Evolutionary conservation across 2,113 vertebrate species (phyloP).

Genomic region (Neopipo cinnamomea): DNA sequence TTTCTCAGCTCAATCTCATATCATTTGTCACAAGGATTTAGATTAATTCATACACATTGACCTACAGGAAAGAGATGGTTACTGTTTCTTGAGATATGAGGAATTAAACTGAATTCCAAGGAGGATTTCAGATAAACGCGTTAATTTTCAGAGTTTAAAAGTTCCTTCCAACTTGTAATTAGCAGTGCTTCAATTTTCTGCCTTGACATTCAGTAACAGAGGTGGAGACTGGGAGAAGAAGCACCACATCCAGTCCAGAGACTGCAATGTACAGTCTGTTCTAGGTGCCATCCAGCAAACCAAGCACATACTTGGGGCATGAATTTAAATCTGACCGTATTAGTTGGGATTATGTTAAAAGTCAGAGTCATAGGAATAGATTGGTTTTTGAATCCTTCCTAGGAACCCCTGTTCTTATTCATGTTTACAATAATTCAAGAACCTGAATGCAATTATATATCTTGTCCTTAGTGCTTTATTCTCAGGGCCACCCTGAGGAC

Average conservation of each 20-base stretch:
- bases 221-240: neutral
- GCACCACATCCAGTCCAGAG: neutral
- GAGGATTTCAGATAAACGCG: neutral
- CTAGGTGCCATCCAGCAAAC: neutral
- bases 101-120: neutral
- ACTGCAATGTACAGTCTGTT: neutral
- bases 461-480: neutral
- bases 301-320: neutral
- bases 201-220: neutral
- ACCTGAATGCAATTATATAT: neutral
- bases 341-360: neutral
- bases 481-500: neutral
- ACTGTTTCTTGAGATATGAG: neutral
- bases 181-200: neutral
- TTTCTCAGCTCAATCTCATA: neutral
- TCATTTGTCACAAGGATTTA: neutral
- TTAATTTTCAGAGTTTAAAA: neutral
- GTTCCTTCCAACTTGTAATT: neutral
- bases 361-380: neutral
- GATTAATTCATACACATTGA: neutral
- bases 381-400: neutral
- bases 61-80: neutral
- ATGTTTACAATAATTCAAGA: neutral
- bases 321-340: neutral
- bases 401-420: neutral